phyloP scores from a whole-genome alignment of 2,113 vertebrate species.

The Misgurnus mizolepis region DNA sequence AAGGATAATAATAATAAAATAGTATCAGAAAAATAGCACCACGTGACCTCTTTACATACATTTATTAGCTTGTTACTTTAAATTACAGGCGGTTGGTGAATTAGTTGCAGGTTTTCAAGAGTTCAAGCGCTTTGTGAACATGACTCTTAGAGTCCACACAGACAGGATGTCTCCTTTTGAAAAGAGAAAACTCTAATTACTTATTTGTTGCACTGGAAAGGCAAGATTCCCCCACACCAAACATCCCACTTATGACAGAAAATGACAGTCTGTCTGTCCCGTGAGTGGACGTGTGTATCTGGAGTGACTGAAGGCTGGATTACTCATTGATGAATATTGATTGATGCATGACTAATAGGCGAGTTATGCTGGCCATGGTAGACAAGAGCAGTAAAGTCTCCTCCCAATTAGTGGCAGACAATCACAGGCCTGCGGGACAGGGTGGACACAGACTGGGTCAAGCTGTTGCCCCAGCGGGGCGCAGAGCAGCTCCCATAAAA shows the following conservation, averaged over 20 bases:
- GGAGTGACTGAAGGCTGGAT: conserved; percentile 22
- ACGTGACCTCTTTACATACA: too few species aligned
- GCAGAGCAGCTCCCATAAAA: conserved; percentile 44
- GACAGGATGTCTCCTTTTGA: conserved; percentile 27
- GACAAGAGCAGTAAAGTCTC: conserved; percentile 56
- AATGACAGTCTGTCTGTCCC: background rate
- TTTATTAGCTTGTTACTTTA: too few species aligned
- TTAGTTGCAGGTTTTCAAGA: too few species aligned
- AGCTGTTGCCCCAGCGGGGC: conserved; percentile 55
- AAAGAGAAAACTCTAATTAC: conserved; percentile 48
- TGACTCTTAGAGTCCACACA: background rate
- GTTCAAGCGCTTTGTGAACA: background rate
- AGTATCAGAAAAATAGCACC: too few species aligned
- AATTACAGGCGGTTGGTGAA: too few species aligned
- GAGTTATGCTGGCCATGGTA: conserved; percentile 1
- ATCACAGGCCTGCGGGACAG: conserved; percentile 52
- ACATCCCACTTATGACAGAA: conserved; percentile 28
- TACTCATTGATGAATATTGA: conserved; percentile 44
- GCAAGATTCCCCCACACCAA: conserved; percentile 24
- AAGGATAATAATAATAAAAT: too few species aligned
- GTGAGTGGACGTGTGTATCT: background rate
- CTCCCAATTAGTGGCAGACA: conserved; percentile 61
- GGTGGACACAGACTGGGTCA: conserved; percentile 61
- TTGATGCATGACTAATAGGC: conserved; percentile 41
- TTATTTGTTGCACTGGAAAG: conserved; percentile 37